Percentiles rank a stretch among this genome's conserved stretches.
phyloP scores from a whole-genome alignment of 2,888 invertebrate species.

The Panopea generosa region DNA sequence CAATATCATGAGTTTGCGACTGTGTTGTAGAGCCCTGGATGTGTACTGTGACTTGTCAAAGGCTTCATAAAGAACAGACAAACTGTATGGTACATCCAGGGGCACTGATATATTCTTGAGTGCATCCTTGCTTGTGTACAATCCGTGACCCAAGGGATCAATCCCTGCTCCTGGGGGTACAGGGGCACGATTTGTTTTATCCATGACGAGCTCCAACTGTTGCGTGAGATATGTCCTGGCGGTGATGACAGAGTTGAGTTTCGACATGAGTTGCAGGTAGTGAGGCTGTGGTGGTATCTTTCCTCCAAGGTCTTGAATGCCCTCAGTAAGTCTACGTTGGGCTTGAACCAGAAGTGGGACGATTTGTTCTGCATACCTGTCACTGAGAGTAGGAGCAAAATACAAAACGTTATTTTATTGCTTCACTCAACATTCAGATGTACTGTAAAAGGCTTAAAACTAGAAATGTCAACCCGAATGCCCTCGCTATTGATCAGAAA shows the following conservation, averaged over 20 bases:
- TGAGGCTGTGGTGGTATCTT: constrained; percentile 80
- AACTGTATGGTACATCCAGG: constrained; percentile 78
- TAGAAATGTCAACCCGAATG: too few relatives aligned
- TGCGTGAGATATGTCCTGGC: constrained; percentile 79
- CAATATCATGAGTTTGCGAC: constrained; percentile 81
- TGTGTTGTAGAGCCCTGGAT: constrained; percentile 82
- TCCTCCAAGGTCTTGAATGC: constrained; percentile 74
- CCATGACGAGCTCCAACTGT: constrained; percentile 77
- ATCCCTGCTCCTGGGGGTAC: constrained; percentile 77
- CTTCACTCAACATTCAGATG: too few relatives aligned
- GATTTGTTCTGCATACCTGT: constrained; percentile 83
- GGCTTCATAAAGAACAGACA: constrained; percentile 75
- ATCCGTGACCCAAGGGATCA: constrained; percentile 80
- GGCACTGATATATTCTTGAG: constrained; percentile 82
- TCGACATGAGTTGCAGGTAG: constrained; percentile 69
- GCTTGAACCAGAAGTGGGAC: constrained; percentile 83
- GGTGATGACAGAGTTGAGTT: constrained; percentile 74
- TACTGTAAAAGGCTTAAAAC: too few relatives aligned
- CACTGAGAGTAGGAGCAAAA: constrained; percentile 68
- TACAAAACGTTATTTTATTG: too few relatives aligned
- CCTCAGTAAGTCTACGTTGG: constrained; percentile 78
- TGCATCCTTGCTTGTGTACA: constrained; percentile 79
- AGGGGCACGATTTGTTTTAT: constrained; percentile 55
- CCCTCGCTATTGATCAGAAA: too few relatives aligned
- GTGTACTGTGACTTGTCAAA: constrained; percentile 81